Evolutionary conservation across 35 echinoderm and acorn worm species (phyloP).

Genomic region (Heliocidaris tuberculata): DNA sequence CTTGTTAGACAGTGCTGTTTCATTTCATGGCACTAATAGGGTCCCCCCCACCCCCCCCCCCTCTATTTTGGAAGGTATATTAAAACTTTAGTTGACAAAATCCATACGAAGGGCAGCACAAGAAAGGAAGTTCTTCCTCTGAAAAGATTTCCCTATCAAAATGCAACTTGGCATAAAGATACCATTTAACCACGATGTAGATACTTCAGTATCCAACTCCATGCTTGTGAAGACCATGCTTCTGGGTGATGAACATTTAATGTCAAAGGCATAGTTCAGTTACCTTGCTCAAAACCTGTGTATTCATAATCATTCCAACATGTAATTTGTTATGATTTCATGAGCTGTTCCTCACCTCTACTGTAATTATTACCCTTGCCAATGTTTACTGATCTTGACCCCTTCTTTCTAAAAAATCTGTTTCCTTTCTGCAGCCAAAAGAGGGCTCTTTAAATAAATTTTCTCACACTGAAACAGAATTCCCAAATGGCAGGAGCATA

Average conservation of each 20-base stretch:
- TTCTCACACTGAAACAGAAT: slow-evolving; percentile 26
- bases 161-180: too few relatives aligned
- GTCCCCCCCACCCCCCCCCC: too few relatives aligned
- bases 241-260: not conserved
- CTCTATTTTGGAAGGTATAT: too few relatives aligned
- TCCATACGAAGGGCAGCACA: too few relatives aligned
- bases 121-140: too few relatives aligned
- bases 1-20: too few relatives aligned
- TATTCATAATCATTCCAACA: not conserved
- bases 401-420: not conserved
- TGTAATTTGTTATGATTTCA: not conserved
- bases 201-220: too few relatives aligned
- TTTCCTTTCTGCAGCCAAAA: not conserved
- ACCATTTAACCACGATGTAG: too few relatives aligned
- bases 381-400: not conserved
- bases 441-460: slow-evolving; percentile 4
- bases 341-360: not conserved
- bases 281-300: not conserved
- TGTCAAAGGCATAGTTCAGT: not conserved
- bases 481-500: slow-evolving; percentile 20
- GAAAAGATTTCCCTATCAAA: too few relatives aligned
- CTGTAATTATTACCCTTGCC: not conserved
- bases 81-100: too few relatives aligned
- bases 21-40: too few relatives aligned
- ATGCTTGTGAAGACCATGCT: too few relatives aligned